These are phyloP conservation scores for Cheilosia variabilis DNA, from an alignment of 2,888 invertebrate genomes.

Conservation along the genomic window DNA sequence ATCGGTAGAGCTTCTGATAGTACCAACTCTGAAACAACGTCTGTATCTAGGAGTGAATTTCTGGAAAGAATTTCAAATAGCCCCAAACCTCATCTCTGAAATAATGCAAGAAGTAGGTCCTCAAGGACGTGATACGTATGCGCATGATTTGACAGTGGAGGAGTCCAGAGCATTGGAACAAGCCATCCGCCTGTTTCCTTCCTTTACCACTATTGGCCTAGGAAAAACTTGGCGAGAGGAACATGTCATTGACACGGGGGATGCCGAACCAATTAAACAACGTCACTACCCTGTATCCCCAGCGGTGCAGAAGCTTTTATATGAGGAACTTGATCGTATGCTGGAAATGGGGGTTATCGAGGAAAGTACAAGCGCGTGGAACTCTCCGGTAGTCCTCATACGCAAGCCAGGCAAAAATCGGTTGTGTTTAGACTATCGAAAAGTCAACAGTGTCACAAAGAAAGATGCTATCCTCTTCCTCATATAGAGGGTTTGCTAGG, in stretches of 20 bases:
- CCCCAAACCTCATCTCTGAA: background rate
- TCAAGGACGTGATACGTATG: background rate
- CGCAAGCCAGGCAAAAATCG: constrained; percentile 57
- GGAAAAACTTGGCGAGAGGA: constrained; percentile 7
- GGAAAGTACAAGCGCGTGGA: constrained; percentile 49
- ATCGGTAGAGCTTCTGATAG: background rate
- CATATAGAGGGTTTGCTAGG: constrained; percentile 36
- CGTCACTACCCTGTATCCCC: constrained; percentile 39
- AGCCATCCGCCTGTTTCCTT: constrained; percentile 8
- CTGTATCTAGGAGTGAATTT: constrained; percentile 22
- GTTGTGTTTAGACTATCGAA: constrained; percentile 48
- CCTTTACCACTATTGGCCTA: constrained; percentile 34
- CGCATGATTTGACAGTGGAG: background rate
- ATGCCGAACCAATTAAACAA: constrained; percentile 28
- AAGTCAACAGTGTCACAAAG: constrained; percentile 26
- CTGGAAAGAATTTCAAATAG: constrained; percentile 19
- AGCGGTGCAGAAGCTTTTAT: constrained; percentile 30
- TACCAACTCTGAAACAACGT: background rate
- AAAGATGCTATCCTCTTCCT: constrained; percentile 44
- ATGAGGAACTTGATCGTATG: constrained; percentile 51
- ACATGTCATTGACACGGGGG: constrained; percentile 32
- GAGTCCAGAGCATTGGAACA: background rate
- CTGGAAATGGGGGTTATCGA: constrained; percentile 45
- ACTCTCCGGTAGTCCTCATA: constrained; percentile 45
- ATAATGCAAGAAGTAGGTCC: background rate